Evolutionary conservation across 1,140 invertebrate species (phyloP).

Genomic region (Orchesella cincta): DNA sequence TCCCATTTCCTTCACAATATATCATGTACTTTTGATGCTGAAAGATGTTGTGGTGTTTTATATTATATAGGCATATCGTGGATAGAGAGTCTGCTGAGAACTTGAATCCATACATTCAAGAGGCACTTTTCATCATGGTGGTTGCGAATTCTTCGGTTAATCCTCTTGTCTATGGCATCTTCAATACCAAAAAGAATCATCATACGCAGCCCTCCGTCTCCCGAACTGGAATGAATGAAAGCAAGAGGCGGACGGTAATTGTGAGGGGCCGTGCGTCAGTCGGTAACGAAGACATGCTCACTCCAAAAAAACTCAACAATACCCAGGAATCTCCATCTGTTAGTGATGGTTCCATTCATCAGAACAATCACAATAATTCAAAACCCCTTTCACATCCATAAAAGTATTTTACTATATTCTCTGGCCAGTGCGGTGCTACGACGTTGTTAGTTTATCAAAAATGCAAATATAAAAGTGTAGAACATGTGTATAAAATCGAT

Average conservation of each 20-base stretch:
- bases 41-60: not conserved
- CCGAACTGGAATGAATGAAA: not conserved
- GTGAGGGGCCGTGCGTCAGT: not conserved
- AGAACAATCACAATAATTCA: too few relatives aligned
- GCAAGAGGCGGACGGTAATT: not conserved
- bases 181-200: constrained; percentile 13
- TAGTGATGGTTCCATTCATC: not conserved
- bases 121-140: constrained; percentile 67
- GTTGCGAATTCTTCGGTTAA: constrained; percentile 74
- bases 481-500: too few relatives aligned
- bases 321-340: not conserved
- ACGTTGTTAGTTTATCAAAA: too few relatives aligned
- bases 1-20: not conserved
- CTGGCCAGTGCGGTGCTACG: too few relatives aligned
- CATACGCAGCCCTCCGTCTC: constrained; percentile 4
- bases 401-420: too few relatives aligned
- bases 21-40: not conserved
- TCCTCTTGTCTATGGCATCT: constrained; percentile 72
- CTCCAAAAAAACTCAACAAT: not conserved
- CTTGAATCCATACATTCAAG: constrained; percentile 61
- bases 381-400: too few relatives aligned
- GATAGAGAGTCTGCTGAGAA: constrained; percentile 65
- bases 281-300: not conserved
- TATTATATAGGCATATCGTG: constrained; percentile 67
- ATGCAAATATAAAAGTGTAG: too few relatives aligned